Percentiles rank a stretch among this genome's conserved stretches.
Evolutionary conservation across 53 echinoderm and acorn worm species (phyloP).

Genomic region (Zoroaster sp.): DNA sequence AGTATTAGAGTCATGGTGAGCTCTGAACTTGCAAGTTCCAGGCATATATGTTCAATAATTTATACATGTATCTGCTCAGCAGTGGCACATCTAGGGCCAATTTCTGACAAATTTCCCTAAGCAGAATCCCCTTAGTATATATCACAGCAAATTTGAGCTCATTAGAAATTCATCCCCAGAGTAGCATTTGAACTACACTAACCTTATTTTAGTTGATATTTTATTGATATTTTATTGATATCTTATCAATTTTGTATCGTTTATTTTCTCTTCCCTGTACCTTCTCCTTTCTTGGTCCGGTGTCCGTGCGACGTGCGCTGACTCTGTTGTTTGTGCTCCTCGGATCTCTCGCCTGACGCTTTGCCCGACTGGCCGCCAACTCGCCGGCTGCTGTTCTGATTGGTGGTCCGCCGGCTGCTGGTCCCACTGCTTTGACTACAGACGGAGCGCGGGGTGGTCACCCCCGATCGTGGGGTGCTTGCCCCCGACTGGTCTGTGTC

Average conservation of each 20-base stretch:
- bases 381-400: constrained; percentile 44
- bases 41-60: background rate
- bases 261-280: constrained; percentile 29
- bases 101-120: no score
- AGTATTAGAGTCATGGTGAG: background rate
- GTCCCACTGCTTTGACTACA: constrained; percentile 71
- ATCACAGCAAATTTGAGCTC: no score
- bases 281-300: constrained; percentile 47
- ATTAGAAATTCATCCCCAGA: background rate
- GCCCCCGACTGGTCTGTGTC: constrained; percentile 60
- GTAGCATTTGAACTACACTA: background rate
- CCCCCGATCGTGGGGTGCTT: constrained; percentile 52
- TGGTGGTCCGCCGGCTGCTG: constrained; percentile 55
- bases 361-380: constrained; percentile 13
- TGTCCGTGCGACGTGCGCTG: constrained; percentile 70
- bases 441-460: constrained; percentile 61
- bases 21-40: background rate
- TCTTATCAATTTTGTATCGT: no score
- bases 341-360: constrained; percentile 18
- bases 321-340: constrained; percentile 76
- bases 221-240: background rate
- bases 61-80: background rate
- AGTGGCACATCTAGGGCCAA: no score
- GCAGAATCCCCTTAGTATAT: no score
- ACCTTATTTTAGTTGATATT: no score